Percentiles rank a stretch among this genome's conserved stretches.
Evolutionary conservation across 2,113 vertebrate genomes (phyloP).

Genomic region (Felis chaus): DNA sequence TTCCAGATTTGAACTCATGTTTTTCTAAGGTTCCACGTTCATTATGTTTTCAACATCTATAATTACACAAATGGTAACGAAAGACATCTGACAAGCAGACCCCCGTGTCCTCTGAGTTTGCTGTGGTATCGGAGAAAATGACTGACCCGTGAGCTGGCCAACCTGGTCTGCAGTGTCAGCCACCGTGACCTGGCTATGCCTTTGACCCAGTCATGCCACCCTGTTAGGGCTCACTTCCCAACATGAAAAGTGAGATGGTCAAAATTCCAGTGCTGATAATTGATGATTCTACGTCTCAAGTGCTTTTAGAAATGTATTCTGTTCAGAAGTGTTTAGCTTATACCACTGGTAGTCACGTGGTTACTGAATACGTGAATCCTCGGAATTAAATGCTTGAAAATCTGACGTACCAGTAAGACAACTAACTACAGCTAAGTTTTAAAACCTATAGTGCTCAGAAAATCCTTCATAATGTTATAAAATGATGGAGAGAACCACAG

Average conservation of each 20-base stretch:
- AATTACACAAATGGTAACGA: background rate
- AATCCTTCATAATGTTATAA: background rate
- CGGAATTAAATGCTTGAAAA: background rate
- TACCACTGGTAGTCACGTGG: background rate
- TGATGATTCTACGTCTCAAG: background rate
- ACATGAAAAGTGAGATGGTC: background rate
- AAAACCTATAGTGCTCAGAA: background rate
- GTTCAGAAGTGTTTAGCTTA: background rate
- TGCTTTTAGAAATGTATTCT: background rate
- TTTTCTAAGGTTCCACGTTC: background rate
- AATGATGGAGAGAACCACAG: background rate
- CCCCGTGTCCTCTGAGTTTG: background rate
- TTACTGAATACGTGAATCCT: background rate
- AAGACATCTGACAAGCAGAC: background rate
- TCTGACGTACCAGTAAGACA: background rate
- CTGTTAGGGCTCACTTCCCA: background rate
- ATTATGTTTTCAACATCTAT: background rate
- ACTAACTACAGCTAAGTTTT: background rate
- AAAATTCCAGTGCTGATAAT: background rate
- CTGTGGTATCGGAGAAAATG: background rate
- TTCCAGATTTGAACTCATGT: background rate
- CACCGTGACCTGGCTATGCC: background rate
- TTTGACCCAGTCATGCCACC: background rate
- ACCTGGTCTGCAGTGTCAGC: background rate
- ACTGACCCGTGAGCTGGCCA: rapidly evolving